phyloP scores from a whole-genome alignment of 2,113 vertebrate species.

The Melanostigma gelatinosum region DNA sequence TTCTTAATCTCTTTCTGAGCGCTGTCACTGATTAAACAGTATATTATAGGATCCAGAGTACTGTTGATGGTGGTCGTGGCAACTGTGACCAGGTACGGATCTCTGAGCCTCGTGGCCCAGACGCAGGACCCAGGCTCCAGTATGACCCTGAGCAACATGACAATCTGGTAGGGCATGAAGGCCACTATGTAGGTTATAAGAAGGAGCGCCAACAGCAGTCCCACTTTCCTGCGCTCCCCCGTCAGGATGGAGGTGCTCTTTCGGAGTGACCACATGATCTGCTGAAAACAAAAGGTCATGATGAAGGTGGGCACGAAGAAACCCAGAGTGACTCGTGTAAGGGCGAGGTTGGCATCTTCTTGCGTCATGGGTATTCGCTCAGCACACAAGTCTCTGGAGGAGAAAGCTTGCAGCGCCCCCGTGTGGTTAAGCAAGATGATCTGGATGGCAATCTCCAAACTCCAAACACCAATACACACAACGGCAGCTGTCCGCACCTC shows the following conservation, averaged over 20 bases:
- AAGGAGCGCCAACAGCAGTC: conserved; percentile 77
- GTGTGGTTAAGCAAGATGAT: conserved; percentile 78
- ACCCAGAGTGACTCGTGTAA: conserved; percentile 83
- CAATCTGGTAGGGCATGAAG: conserved; percentile 87
- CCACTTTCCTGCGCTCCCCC: conserved; percentile 42
- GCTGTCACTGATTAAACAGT: conserved; percentile 87
- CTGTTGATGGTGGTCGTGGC: conserved; percentile 89
- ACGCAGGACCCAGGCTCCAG: conserved; percentile 76
- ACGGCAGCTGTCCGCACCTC: conserved; percentile 79
- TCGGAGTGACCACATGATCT: conserved; percentile 81
- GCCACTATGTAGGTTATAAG: conserved; percentile 87
- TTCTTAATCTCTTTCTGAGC: conserved; percentile 48
- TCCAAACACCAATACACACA: conserved; percentile 83
- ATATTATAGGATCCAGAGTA: conserved; percentile 86
- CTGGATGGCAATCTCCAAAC: conserved; percentile 82
- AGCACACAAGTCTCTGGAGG: conserved; percentile 80
- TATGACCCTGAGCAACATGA: conserved; percentile 86
- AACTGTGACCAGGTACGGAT: conserved; percentile 85
- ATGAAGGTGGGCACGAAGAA: conserved; percentile 87
- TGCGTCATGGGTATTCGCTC: conserved; percentile 81
- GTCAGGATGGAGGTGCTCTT: conserved; percentile 60
- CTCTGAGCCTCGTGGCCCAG: conserved; percentile 81
- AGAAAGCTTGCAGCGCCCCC: conserved; percentile 73
- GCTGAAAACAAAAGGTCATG: conserved; percentile 84
- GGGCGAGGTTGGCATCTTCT: conserved; percentile 77